These are phyloP conservation scores for Erithacus rubecula DNA, from an alignment of 2,797 vertebrate species.

Conservation along the genomic window DNA sequence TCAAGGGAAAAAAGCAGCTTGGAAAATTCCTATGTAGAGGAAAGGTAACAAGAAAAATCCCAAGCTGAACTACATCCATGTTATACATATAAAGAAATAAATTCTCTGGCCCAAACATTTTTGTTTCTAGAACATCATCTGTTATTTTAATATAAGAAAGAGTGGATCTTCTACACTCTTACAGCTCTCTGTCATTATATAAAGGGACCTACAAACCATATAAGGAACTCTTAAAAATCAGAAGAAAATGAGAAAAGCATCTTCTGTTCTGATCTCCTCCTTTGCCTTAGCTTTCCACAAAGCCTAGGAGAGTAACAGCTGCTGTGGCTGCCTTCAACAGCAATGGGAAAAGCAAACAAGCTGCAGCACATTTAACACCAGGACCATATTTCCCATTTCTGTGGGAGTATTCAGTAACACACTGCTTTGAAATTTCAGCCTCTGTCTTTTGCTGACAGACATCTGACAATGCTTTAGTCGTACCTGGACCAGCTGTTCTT, in stretches of 20 bases:
- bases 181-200: neutral
- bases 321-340: neutral
- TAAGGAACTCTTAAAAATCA: neutral
- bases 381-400: neutral
- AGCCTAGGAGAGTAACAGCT: neutral
- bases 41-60: neutral
- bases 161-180: neutral
- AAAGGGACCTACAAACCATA: neutral
- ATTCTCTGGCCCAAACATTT: neutral
- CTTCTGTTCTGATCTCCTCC: neutral
- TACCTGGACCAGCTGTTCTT: slow-evolving; percentile 93
- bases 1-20: neutral
- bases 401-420: neutral
- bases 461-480: neutral
- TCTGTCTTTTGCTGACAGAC: neutral
- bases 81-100: neutral
- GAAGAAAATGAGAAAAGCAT: neutral
- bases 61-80: neutral
- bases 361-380: neutral
- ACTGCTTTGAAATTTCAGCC: neutral
- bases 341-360: neutral
- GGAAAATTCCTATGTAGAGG: neutral
- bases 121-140: neutral
- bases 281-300: neutral
- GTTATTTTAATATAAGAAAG: neutral